These are phyloP conservation scores for Calcarius lapponicus DNA, from an alignment of 2,797 vertebrate species.

Conservation along the genomic window DNA sequence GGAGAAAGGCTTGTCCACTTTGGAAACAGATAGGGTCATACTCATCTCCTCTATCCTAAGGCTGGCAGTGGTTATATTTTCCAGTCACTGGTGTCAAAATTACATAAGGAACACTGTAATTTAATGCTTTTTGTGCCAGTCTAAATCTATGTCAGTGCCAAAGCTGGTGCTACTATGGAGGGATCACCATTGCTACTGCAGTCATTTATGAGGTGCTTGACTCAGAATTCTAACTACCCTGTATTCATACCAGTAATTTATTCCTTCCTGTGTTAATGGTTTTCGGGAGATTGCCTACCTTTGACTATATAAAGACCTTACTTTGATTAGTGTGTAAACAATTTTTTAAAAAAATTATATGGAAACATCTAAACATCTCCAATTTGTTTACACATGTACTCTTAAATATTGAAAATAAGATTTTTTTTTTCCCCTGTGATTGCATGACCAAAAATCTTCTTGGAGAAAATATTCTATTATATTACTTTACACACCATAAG, in stretches of 20 bases:
- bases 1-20: neutral
- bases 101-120: neutral
- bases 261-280: neutral
- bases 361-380: neutral
- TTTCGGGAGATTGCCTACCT: neutral
- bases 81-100: neutral
- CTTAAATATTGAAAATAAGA: neutral
- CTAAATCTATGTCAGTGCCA: neutral
- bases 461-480: neutral
- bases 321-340: neutral
- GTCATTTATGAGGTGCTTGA: neutral
- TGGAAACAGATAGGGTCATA: neutral
- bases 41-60: neutral
- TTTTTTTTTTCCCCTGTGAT: neutral
- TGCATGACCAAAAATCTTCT: neutral
- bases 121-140: neutral
- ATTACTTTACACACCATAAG: neutral
- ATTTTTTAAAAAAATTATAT: rapidly evolving
- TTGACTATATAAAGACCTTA: neutral
- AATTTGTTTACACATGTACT: neutral
- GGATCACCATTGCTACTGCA: neutral
- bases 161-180: neutral
- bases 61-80: neutral
- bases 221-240: neutral
- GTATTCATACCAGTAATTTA: neutral